Conservation (phyloP, 2,888 invertebrate species). For the Nemoura dubitans region DNA sequence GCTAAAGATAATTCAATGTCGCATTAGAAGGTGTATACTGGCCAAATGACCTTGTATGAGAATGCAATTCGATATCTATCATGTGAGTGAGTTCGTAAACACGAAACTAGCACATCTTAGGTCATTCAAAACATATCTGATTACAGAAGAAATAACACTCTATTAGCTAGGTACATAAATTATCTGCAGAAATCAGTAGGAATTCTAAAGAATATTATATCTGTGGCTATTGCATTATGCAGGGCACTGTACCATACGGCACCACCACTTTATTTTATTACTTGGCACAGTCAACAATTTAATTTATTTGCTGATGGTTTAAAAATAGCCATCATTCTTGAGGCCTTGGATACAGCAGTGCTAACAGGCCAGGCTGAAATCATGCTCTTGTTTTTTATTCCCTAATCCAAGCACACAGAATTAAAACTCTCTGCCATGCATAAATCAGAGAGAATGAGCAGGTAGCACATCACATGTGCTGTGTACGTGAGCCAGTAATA, state of each 20-base stretch:
- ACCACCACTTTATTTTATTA: slow-evolving; percentile 3
- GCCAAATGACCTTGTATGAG: no score
- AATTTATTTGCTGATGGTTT: not conserved
- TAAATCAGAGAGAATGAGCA: not conserved
- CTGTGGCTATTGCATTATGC: not conserved
- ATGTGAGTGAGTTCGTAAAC: no score
- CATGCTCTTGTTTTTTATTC: slow-evolving; percentile 7
- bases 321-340: slow-evolving; percentile 1
- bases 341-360: slow-evolving; percentile 51
- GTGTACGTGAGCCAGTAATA: not conserved
- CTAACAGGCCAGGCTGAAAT: not conserved
- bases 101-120: no score
- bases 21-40: no score
- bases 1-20: no score
- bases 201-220: not conserved
- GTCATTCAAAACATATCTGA: not conserved
- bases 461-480: not conserved
- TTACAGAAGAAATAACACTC: not conserved
- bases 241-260: not conserved
- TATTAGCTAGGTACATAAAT: no score
- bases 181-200: not conserved
- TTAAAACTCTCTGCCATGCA: not conserved
- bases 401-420: not conserved
- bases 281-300: slow-evolving; percentile 31
- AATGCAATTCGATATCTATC: no score